These are phyloP conservation scores for Lophius piscatorius DNA, from an alignment of 2,113 vertebrate genomes.

Conservation along the genomic window DNA sequence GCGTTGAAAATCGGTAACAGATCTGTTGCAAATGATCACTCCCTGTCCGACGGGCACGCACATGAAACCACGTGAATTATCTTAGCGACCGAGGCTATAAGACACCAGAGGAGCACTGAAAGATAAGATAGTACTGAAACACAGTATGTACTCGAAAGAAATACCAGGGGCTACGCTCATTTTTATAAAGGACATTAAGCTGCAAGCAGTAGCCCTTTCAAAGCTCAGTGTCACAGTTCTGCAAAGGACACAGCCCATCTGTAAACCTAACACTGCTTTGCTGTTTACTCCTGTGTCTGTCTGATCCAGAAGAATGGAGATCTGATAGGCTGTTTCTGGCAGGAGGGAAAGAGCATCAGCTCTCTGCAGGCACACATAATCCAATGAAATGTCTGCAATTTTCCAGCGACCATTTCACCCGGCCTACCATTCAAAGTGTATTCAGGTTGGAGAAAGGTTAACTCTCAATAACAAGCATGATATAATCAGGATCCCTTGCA, in stretches of 20 bases:
- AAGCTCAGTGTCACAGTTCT: slow-evolving; percentile 52
- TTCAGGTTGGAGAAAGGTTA: too few species aligned
- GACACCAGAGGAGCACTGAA: slow-evolving; percentile 47
- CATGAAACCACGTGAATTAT: slow-evolving; percentile 45
- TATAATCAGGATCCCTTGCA: too few species aligned
- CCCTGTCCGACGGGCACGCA: slow-evolving; percentile 23
- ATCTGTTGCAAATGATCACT: too few species aligned
- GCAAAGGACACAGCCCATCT: slow-evolving; percentile 41
- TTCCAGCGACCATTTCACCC: too few species aligned
- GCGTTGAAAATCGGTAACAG: slow-evolving; percentile 2
- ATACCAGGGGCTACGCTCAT: slow-evolving; percentile 38
- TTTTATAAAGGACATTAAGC: slow-evolving; percentile 41
- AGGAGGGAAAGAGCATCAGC: slow-evolving; percentile 15
- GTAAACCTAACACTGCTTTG: slow-evolving; percentile 41
- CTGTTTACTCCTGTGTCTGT: slow-evolving; percentile 14
- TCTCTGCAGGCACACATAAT: too few species aligned
- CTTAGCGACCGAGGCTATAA: slow-evolving; percentile 26
- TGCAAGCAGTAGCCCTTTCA: slow-evolving; percentile 26
- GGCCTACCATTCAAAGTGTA: too few species aligned
- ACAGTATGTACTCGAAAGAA: slow-evolving; percentile 48
- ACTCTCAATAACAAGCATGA: too few species aligned
- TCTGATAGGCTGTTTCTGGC: slow-evolving; percentile 28
- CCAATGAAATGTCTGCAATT: too few species aligned
- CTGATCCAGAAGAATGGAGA: slow-evolving; percentile 13
- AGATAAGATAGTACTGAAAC: slow-evolving; percentile 59